Conservation (phyloP, 2,888 invertebrate species). For the Drosophila putrida region DNA sequence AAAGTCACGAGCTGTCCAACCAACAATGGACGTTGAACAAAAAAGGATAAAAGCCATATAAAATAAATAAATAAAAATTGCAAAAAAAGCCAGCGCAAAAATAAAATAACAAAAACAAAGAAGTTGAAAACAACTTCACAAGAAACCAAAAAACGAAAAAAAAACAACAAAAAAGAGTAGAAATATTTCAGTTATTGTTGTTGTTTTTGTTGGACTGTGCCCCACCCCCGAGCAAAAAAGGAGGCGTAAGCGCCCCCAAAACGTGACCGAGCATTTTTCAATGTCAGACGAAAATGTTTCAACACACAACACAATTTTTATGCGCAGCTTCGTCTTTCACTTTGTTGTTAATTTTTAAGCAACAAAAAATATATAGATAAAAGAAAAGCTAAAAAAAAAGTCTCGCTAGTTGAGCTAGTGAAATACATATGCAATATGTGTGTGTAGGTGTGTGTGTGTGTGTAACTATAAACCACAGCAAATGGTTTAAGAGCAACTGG, state of each 20-base stretch:
- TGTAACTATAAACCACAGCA: constrained; percentile 26
- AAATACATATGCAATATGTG: constrained; percentile 30
- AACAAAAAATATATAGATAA: background rate
- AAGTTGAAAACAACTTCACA: constrained; percentile 45
- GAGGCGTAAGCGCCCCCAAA: constrained; percentile 72
- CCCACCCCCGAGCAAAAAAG: constrained; percentile 3
- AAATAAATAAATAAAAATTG: constrained; percentile 81
- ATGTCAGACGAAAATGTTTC: constrained; percentile 84
- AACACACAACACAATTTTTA: constrained; percentile 55
- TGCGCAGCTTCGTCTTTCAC: constrained; percentile 45
- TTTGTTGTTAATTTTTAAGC: constrained; percentile 1
- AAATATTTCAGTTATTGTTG: constrained; percentile 30
- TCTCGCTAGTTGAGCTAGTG: constrained; percentile 46
- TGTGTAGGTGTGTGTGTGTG: constrained; percentile 15
- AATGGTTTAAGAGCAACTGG: constrained; percentile 15
- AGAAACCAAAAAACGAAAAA: background rate
- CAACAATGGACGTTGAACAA: constrained; percentile 37
- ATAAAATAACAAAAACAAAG: constrained; percentile 28
- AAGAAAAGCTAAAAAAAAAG: background rate
- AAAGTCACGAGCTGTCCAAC: constrained; percentile 49
- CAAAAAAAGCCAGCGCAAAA: constrained; percentile 37
- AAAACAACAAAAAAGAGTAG: constrained; percentile 1
- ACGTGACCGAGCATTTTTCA: constrained; percentile 86
- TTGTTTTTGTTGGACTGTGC: constrained; percentile 2
- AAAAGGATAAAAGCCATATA: constrained; percentile 78